Base-by-base conservation (phyloP, 2,888 invertebrate species). In the Atrina japonica region DNA sequence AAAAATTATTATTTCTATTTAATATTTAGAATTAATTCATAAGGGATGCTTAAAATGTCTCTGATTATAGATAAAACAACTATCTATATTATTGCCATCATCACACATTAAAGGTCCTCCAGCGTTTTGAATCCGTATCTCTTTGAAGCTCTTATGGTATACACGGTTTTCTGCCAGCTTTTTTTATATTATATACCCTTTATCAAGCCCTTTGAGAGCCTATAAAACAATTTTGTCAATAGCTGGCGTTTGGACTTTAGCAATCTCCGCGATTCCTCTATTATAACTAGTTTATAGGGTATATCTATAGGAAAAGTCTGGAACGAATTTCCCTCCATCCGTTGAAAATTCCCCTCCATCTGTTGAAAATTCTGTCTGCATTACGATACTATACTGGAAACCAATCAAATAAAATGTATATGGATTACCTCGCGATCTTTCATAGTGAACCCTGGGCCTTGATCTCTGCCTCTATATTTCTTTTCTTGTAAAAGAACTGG, bases 251-350 rank as follows among this genome's bases (percentile, higher is more conserved):
- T 66, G 60, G 0, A 84, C 81, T 1, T 81, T 82, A 0, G 77
- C 83, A 41, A 83, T 79, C 58, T 80, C 74, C 6, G 83, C 82
- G 23, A 85, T 77, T 0, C 86, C 86, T 49, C 82, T 65, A 82
- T 76, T 3, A 86, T 83, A 14, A 82, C 81, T 14, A 85, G 60
- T 16, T 85, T 85, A 60, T 74, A 84, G 1, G 86, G 86, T 14
- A 85, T 86, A 86, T n/a, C 86, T 73, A 69, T 83, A 81, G 14
- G 35, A 66, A 59, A 84, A 86, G 64, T 86, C 80, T 0, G 86
- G 85, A 11, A 81, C 76, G 61, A 77, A 81, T 52, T 71, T 69
- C 1, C 82, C 83, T 11, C 70, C 74, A 1, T 76, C 75, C 0
- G 59, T 73, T 16, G 75, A n/a, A n/a, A n/a, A n/a, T n/a, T n/a